Base-by-base conservation (phyloP, 2,113 vertebrate species). In the Toxotes jaculatrix region DNA sequence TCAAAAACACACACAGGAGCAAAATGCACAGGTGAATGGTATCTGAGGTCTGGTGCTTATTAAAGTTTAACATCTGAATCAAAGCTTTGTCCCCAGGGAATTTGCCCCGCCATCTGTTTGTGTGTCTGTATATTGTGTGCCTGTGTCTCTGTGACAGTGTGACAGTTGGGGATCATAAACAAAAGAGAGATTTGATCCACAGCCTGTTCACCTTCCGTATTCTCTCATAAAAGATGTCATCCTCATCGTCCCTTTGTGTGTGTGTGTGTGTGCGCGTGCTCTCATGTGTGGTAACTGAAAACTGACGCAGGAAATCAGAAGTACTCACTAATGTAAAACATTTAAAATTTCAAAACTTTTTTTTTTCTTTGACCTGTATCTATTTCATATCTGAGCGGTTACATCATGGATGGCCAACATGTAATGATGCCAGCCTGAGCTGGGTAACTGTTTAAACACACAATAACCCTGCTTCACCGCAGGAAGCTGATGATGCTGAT, bases 111-210 rank as follows among this genome's bases (percentile, higher is more conserved):
- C 31, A 9, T 62, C 12, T 60, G 32, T 49, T 23, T 34, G 49
- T 76, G 51, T 47, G 45, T 66, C 19, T 36, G 38, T 36, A 16
- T 57, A 0, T 21, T 31, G 53, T 40, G 34, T 10, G n/a, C 32
- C 23, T 45, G 61, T 59, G 45, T 49, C 16, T 51, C n/a, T n/a
- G 21, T 27, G 10, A n/a, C 2, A 19, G 31, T 75, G 47, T 45
- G 36, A 9, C 16, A 21, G 42, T 8, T 36, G 56, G 40, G 53
- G 70, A 16, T 53, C 38, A 43, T 43, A 82, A 55, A 78, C 67
- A 69, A 80, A 62, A 38, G 14, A 36, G 32, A 19, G 63, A 70
- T 87, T 75, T 89, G 21, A 84, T 87, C 74, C 23, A 8, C 27
- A 34, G 6, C 19, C 42, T 42, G 45, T 47, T 80, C 61, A 51